phyloP scores from a whole-genome alignment of 1,140 invertebrate species.

The Gonatopus flavifemur region DNA sequence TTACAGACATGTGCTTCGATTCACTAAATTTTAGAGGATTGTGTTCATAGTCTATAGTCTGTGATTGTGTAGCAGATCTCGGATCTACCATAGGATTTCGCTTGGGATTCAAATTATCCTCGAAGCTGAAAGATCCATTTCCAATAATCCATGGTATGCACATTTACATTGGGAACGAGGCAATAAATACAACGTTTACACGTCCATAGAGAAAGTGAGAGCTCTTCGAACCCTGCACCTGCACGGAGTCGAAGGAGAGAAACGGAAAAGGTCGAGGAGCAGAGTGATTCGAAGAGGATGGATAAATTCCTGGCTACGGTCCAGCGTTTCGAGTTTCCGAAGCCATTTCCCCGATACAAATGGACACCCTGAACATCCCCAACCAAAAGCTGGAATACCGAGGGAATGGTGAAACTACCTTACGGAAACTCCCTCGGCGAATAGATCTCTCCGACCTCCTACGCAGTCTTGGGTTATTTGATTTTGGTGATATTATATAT shows the following conservation, averaged over 20 bases:
- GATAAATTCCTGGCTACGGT: slow-evolving; percentile 45
- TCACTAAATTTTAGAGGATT: too few relatives aligned
- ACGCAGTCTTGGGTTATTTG: neutral
- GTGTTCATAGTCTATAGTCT: too few relatives aligned
- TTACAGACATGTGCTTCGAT: too few relatives aligned
- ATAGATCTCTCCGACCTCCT: slow-evolving; percentile 16
- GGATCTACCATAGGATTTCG: too few relatives aligned
- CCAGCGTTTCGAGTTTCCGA: slow-evolving; percentile 36
- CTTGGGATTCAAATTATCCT: slow-evolving; percentile 30
- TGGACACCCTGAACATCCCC: slow-evolving; percentile 24
- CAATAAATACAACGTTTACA: slow-evolving; percentile 44
- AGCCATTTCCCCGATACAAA: slow-evolving; percentile 43
- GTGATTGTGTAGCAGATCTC: too few relatives aligned
- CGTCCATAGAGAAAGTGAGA: slow-evolving; percentile 14
- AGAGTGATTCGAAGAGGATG: slow-evolving; percentile 7
- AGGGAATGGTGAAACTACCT: slow-evolving; percentile 40
- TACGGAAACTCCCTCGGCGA: slow-evolving; percentile 33
- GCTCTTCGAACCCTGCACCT: slow-evolving; percentile 35
- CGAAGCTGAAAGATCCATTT: slow-evolving; percentile 35
- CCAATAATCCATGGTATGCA: slow-evolving; percentile 43
- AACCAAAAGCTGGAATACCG: slow-evolving; percentile 4
- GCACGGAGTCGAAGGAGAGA: slow-evolving; percentile 13
- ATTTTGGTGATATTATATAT: too few relatives aligned
- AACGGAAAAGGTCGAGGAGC: neutral
- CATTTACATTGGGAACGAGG: slow-evolving; percentile 41